Conservation (phyloP, 1,140 invertebrate species). For the Heliconius nattereri region DNA sequence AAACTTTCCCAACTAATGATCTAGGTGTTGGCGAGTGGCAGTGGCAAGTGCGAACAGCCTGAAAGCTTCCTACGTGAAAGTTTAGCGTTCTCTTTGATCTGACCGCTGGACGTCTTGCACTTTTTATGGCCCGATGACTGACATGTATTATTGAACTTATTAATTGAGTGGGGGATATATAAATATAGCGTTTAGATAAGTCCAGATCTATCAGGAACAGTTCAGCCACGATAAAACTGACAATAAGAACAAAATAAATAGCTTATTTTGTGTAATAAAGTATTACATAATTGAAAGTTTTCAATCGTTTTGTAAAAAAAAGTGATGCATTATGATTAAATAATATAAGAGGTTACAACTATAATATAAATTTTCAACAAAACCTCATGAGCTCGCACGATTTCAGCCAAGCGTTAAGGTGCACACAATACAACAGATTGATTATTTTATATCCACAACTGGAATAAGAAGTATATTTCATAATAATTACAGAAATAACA, state of each 20-base stretch:
- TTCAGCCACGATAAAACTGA: too few relatives aligned
- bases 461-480: neutral
- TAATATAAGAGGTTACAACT: neutral
- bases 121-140: conserved; percentile 23
- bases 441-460: neutral
- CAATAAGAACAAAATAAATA: too few relatives aligned
- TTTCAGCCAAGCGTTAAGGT: neutral
- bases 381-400: neutral
- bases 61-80: conserved; percentile 59
- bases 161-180: too few relatives aligned
- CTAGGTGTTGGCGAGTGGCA: conserved; percentile 37
- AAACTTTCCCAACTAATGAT: conserved; percentile 49
- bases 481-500: neutral
- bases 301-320: too few relatives aligned
- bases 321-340: neutral
- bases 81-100: conserved; percentile 52
- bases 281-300: too few relatives aligned
- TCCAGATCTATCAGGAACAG: too few relatives aligned
- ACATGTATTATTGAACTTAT: conserved; percentile 11
- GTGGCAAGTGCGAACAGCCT: conserved; percentile 45
- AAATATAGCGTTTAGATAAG: too few relatives aligned
- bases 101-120: conserved; percentile 17
- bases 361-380: neutral
- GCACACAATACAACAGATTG: neutral
- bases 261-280: too few relatives aligned